Evolutionary conservation across 2,797 vertebrate genomes (phyloP).

Genomic region (Gymnoscopelus microlampas): DNA sequence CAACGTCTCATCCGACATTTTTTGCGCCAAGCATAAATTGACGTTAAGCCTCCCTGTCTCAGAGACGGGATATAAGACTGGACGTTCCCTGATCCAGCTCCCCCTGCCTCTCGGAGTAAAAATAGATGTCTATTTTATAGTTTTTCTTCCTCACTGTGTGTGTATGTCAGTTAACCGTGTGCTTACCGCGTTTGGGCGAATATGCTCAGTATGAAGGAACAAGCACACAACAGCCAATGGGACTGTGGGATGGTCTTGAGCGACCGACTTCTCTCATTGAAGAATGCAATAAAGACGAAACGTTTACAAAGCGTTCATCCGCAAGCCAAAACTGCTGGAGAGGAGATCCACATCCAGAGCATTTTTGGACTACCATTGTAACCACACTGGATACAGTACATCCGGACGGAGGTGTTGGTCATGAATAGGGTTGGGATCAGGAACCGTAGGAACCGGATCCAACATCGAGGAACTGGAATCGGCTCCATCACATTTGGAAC

Average conservation of each 20-base stretch:
- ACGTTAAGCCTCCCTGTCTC: too few species aligned
- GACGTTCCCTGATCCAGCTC: not conserved
- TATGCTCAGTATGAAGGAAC: not conserved
- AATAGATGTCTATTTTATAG: too few species aligned
- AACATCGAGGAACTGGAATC: too few species aligned
- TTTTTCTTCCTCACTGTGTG: too few species aligned
- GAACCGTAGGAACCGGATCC: too few species aligned
- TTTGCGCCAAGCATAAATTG: too few species aligned
- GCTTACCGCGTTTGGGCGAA: too few species aligned
- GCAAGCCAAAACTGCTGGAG: not conserved
- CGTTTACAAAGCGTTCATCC: not conserved
- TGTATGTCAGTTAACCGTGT: too few species aligned
- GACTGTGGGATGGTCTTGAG: not conserved
- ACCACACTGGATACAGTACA: not conserved
- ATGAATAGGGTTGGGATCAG: too few species aligned
- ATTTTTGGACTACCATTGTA: not conserved
- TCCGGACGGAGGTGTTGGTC: not conserved
- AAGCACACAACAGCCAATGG: constrained; percentile 2
- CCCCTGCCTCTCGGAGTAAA: not conserved
- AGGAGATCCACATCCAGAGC: not conserved
- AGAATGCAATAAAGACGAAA: not conserved
- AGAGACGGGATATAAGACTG: too few species aligned
- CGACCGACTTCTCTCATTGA: not conserved
- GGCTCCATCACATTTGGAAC: too few species aligned
- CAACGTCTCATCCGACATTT: too few species aligned